Evolutionary conservation across 2,113 vertebrate genomes (phyloP).

Genomic region (Grammomys dolichurus): DNA sequence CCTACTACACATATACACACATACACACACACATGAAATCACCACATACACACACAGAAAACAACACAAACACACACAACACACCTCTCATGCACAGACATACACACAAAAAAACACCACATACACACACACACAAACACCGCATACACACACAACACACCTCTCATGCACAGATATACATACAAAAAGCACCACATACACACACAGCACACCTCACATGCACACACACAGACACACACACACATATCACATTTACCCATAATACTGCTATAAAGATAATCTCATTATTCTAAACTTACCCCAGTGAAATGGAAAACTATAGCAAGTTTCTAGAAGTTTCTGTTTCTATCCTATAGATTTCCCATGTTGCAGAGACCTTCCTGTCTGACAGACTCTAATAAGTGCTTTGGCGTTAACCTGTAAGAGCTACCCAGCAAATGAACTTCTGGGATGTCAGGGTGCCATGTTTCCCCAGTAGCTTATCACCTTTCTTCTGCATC

Average conservation of each 20-base stretch:
- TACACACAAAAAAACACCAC: not conserved
- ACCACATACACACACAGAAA: not conserved
- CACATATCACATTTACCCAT: not conserved
- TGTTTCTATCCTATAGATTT: not conserved
- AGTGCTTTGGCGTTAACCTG: not conserved
- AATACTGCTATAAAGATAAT: not conserved
- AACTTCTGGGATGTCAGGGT: not conserved
- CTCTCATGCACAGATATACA: no score
- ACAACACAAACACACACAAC: no score
- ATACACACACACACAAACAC: not conserved
- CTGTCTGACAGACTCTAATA: not conserved
- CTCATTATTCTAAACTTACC: not conserved
- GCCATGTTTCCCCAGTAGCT: not conserved
- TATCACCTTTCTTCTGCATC: not conserved
- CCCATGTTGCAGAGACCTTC: not conserved
- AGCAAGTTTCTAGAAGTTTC: slow-evolving; percentile 19
- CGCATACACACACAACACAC: no score
- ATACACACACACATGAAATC: not conserved
- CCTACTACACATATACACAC: not conserved
- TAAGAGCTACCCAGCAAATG: not conserved
- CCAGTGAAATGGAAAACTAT: not conserved
- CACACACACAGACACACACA: not conserved
- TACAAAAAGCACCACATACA: not conserved
- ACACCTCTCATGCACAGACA: no score
- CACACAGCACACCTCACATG: not conserved